Percentiles rank a stretch among this genome's conserved stretches.
Conservation (phyloP, 2,888 invertebrate species). For the Andrena camellia region DNA sequence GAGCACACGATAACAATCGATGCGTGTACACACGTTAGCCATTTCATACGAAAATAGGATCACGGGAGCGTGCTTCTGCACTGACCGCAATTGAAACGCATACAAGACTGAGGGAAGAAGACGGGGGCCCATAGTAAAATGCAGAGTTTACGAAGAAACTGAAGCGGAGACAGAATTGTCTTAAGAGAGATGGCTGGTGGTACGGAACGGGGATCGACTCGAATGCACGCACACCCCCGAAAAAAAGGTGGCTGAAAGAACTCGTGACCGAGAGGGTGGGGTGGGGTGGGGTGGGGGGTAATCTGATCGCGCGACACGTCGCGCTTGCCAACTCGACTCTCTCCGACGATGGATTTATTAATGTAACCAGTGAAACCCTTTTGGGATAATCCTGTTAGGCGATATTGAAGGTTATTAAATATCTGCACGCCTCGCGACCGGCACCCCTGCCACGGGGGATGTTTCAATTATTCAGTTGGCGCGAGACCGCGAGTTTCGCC, state of each 20-base stretch:
- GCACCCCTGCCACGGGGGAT: constrained; percentile 27
- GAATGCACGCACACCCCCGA: not conserved
- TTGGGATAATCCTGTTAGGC: constrained; percentile 81
- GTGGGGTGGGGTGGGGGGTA: constrained; percentile 13
- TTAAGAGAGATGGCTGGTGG: no score
- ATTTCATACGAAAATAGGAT: constrained; percentile 1
- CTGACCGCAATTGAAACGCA: not conserved
- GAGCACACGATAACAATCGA: constrained; percentile 80
- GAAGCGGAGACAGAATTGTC: no score
- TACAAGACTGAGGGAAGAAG: not conserved
- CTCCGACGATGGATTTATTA: constrained; percentile 79
- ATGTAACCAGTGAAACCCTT: constrained; percentile 82
- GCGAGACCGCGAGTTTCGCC: not conserved
- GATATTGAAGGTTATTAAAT: constrained; percentile 83
- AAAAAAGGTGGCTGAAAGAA: constrained; percentile 24
- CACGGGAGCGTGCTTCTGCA: not conserved
- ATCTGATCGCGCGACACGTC: constrained; percentile 64
- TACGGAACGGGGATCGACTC: no score
- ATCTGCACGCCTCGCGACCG: constrained; percentile 63
- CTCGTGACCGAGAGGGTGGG: not conserved
- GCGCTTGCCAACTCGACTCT: constrained; percentile 58
- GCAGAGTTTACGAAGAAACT: no score
- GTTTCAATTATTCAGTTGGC: constrained; percentile 70
- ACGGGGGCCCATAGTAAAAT: not conserved
- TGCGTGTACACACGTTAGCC: not conserved